Evolutionary conservation across 2,113 vertebrate species (phyloP).

Genomic region (Oryzias melastigma): DNA sequence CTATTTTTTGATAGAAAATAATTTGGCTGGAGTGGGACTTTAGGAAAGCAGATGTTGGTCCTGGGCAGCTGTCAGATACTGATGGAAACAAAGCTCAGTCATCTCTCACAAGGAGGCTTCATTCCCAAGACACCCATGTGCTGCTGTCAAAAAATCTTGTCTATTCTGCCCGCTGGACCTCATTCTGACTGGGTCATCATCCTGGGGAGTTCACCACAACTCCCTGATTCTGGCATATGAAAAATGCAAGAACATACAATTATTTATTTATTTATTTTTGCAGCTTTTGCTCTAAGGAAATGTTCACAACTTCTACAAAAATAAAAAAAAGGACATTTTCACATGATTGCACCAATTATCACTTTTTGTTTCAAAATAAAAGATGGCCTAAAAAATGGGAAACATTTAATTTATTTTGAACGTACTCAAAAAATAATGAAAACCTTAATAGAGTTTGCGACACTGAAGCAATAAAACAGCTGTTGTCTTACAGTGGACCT

Average conservation of each 20-base stretch:
- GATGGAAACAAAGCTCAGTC: constrained; percentile 20
- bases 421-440: not conserved
- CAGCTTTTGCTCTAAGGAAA: not conserved
- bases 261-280: not conserved
- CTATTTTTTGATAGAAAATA: no score
- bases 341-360: no score
- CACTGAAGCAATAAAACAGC: not conserved
- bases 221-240: constrained; percentile 7
- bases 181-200: constrained; percentile 37
- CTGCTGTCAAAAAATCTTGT: constrained; percentile 38
- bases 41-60: not conserved
- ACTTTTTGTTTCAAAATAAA: no score
- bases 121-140: constrained; percentile 41
- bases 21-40: no score
- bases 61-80: constrained; percentile 10
- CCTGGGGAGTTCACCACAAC: constrained; percentile 1
- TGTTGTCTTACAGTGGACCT: constrained; percentile 18
- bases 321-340: no score
- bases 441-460: not conserved
- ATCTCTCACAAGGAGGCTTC: constrained; percentile 35
- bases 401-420: no score
- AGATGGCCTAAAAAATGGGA: no score
- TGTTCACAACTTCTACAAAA: no score
- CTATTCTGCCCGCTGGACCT: constrained; percentile 25
- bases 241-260: no score